Base-by-base conservation (phyloP, 2,888 invertebrate species). In the Caenorhabditis zanzibari region DNA sequence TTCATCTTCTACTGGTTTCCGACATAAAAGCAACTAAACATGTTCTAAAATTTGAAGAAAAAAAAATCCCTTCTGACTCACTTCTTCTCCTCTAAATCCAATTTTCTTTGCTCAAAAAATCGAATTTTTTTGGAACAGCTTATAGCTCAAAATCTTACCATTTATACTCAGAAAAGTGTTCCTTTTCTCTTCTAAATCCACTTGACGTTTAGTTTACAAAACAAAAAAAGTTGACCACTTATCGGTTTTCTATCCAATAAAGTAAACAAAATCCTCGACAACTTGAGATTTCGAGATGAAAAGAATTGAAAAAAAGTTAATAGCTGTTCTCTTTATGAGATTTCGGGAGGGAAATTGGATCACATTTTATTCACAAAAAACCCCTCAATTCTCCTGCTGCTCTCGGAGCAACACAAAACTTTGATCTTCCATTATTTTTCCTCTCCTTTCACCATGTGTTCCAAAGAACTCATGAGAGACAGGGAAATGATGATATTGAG, bases 231-330 rank as follows among this genome's bases (percentile, higher is more conserved):
- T 58, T 58, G 41, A 14, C 72, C 72, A 72, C 72, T 72, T 71
- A 74, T 74, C 63, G 26, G 41, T 19, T 68, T 26, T 71, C 47
- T 74, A 56, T 74, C 56, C 7, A 26, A 64, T 63, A 64, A 41
- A 64, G 54, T 56, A 64, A 74, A 74, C 74, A 74, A 22, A 44
- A 59, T 19, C 22, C 52, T 1, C 6, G 22, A 41, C 6, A 59
- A 49, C 61, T 58, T 61, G 61, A 72, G n/a, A n/a, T n/a, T n/a
- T n/a, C n/a, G n/a, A 22, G 52, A 22, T 6, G 19, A 10, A 52
- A 6, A 2, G 52, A 22, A 22, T 5, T 19, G 5, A 52, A 52
- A 52, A 19, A n/a, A n/a, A 1, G 19, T 22, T 24, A 10, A 22
- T 22, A 1, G 14, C 28, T 28, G 26, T 38, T 44, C 10, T 35